Base-by-base conservation (phyloP, 2,113 vertebrate species). In the Daboia siamensis region DNA sequence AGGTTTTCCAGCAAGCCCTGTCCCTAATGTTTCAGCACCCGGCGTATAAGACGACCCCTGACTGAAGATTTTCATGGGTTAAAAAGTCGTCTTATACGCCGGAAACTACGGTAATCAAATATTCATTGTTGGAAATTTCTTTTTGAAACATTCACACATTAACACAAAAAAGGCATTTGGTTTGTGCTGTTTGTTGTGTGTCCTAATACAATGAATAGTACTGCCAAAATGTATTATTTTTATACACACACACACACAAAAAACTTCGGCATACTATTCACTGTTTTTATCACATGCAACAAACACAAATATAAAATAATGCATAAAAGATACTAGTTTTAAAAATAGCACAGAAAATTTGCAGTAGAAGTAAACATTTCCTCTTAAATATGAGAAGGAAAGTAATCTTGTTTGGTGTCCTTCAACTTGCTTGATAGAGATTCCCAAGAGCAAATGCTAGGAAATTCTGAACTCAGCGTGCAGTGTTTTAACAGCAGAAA, bases 241-340 rank as follows among this genome's bases (percentile, higher is more conserved):
- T 39, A 39, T 39, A 39, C 39, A 39, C 39, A 39, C 39, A 39
- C 39, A 39, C 39, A 39, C 39, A 39, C 2, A 39, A 1, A 39
- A 39, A 39, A 39, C 39, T 39, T 39, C 2, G 48, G 48, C 48
- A 51, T 51, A 51, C 48, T 51, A 51, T 51, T 51, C 48, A 51
- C 8, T 51, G 48, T 51, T 51, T 51, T 51, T 51, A 51, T 51
- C 48, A 51, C 8, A 51, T 51, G 48, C 48, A 51, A 51, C 48
- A 51, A 51, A 51, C 48, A 51, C 48, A 51, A 51, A 10, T 51
- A 51, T 51, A 51, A 9, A 51, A 51, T 51, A 44, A 8, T 87
- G 2, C 52, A 93, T 94, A 87, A 94, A 93, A 95, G 86, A 2
- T 93, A 93, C 93, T 23, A 90, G 39, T 92, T 93, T 85, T 91